A percentile compares a stretch with the other conserved stretches of the same genome.
These are phyloP conservation scores for Antechinus flavipes DNA, from an alignment of 2,113 vertebrate genomes.

Conservation along the genomic window DNA sequence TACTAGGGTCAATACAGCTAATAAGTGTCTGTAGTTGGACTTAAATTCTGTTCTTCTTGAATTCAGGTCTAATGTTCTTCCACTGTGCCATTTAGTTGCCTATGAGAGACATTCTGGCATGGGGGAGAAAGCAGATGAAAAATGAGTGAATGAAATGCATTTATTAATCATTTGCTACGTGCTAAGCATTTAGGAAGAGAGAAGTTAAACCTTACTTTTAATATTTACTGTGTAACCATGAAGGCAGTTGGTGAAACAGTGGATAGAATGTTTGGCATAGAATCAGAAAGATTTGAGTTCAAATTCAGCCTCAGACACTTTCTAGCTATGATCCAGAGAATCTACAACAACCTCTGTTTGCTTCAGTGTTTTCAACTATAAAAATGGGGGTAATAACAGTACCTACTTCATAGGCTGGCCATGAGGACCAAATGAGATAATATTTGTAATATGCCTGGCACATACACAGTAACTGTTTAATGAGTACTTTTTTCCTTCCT, in stretches of 20 bases:
- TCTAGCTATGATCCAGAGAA: not conserved
- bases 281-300: not conserved
- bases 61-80: not conserved
- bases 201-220: not conserved
- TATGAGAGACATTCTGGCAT: not conserved
- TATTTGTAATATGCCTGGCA: not conserved
- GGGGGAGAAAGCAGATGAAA: not conserved
- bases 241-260: not conserved
- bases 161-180: not conserved
- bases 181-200: not conserved
- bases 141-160: not conserved
- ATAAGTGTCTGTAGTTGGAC: not conserved
- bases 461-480: not conserved
- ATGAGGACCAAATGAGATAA: not conserved
- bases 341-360: not conserved
- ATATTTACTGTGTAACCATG: not conserved
- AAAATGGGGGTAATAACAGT: not conserved
- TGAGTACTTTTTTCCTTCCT: not conserved
- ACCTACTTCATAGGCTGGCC: too few relatives aligned
- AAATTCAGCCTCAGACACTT: not conserved
- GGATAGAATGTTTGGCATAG: not conserved
- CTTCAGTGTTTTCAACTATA: not conserved
- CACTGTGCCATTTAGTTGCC: too few relatives aligned
- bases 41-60: not conserved
- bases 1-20: not conserved